Percentiles rank a stretch among this genome's conserved stretches.
phyloP scores from a whole-genome alignment of 2,888 invertebrate genomes.

The Diabrotica balteata region DNA sequence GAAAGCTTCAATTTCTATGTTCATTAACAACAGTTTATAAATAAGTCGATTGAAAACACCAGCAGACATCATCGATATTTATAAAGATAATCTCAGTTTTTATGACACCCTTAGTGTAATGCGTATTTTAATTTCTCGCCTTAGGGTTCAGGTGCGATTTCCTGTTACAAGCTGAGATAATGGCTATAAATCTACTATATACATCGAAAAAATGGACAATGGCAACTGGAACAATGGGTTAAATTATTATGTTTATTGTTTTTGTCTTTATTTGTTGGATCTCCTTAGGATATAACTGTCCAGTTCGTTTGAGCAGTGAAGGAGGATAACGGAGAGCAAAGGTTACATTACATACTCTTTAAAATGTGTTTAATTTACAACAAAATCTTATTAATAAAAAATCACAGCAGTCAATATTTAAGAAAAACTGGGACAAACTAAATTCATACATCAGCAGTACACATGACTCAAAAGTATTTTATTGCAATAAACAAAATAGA shows the following conservation, averaged over 20 bases:
- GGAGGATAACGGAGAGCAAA: too few relatives aligned
- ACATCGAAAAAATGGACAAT: constrained; percentile 32
- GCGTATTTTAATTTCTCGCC: constrained; percentile 37
- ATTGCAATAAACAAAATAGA: too few relatives aligned
- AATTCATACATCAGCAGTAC: too few relatives aligned
- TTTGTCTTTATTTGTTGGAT: constrained; percentile 33
- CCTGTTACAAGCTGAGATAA: constrained; percentile 37
- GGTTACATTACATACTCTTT: too few relatives aligned
- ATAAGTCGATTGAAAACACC: constrained; percentile 19
- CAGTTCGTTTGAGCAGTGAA: constrained; percentile 10
- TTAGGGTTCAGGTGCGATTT: constrained; percentile 36
- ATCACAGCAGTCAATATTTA: too few relatives aligned
- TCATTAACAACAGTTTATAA: constrained; percentile 13
- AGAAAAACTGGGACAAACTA: too few relatives aligned
- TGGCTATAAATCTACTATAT: constrained; percentile 34
- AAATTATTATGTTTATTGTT: constrained; percentile 35
- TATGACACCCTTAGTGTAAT: constrained; percentile 27
- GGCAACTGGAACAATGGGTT: constrained; percentile 35
- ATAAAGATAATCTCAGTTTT: constrained; percentile 29
- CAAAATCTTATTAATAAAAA: too few relatives aligned
- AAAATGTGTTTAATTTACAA: too few relatives aligned
- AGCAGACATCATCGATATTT: constrained; percentile 31
- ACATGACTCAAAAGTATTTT: too few relatives aligned
- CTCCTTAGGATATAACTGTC: constrained; percentile 29
- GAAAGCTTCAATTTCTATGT: constrained; percentile 17